Conservation (phyloP, 2,113 vertebrate genomes). For the Phaetusa simplex region DNA sequence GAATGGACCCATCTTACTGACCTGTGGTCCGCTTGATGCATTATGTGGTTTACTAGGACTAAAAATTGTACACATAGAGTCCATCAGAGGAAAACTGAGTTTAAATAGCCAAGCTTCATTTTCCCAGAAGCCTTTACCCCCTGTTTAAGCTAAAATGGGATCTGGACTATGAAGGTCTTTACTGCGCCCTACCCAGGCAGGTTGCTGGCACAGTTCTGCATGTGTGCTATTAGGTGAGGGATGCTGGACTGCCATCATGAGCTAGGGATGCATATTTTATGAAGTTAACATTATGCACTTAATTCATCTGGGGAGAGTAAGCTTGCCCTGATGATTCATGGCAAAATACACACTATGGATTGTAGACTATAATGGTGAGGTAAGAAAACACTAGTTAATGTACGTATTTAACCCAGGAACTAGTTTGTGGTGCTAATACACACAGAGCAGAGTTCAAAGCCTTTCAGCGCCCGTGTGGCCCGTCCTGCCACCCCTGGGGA, state of each 20-base stretch:
- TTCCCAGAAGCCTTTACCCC: background rate
- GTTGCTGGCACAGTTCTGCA: background rate
- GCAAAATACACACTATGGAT: background rate
- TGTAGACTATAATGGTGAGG: background rate
- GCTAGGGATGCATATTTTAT: background rate
- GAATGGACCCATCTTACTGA: background rate
- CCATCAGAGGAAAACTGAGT: background rate
- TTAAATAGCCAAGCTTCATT: background rate
- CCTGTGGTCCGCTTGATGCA: background rate
- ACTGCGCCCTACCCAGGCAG: rapidly evolving
- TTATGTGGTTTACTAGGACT: background rate
- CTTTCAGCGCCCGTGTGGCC: background rate
- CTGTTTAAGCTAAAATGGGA: background rate
- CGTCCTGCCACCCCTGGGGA: background rate
- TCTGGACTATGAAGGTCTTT: background rate
- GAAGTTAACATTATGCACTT: background rate
- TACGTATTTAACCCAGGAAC: background rate
- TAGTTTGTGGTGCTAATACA: background rate
- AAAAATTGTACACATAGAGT: background rate
- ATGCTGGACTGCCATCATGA: background rate
- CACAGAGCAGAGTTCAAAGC: background rate
- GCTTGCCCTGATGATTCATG: background rate
- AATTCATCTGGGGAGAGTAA: background rate
- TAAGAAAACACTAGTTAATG: background rate
- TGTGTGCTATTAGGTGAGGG: background rate